Evolutionary conservation across 1,140 invertebrate genomes (phyloP).

Genomic region (Anoplolepis gracilipes): DNA sequence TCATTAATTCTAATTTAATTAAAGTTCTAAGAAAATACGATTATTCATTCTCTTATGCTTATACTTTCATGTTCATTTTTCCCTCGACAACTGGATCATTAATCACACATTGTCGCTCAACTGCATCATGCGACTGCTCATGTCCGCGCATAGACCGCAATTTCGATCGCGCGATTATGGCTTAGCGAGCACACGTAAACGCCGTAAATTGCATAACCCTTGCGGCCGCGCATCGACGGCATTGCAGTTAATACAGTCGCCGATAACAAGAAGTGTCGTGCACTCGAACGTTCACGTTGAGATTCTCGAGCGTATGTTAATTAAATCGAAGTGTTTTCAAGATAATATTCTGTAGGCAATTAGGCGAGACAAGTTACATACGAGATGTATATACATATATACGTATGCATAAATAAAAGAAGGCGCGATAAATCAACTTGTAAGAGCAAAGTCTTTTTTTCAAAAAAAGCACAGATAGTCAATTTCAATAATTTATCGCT

Average conservation of each 20-base stretch:
- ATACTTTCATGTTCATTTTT: conserved; percentile 1
- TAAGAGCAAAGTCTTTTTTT: not conserved
- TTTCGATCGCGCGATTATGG: conserved; percentile 54
- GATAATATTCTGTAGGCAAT: conserved; percentile 23
- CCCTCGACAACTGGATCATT: conserved; percentile 27
- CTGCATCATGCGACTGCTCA: conserved; percentile 43
- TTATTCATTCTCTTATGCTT: conserved; percentile 25
- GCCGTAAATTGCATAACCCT: conserved; percentile 60
- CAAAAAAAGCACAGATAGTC: not conserved
- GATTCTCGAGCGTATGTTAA: conserved; percentile 45
- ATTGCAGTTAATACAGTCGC: conserved; percentile 51
- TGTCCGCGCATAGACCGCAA: conserved; percentile 34
- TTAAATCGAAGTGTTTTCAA: conserved; percentile 37
- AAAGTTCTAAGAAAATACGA: conserved; percentile 19
- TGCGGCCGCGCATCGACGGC: conserved; percentile 50
- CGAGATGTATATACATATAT: not conserved
- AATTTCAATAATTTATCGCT: conserved; percentile 41
- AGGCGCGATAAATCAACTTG: conserved; percentile 6
- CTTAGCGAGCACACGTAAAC: conserved; percentile 46
- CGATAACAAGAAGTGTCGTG: conserved; percentile 61
- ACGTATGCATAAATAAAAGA: not conserved
- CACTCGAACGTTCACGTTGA: conserved; percentile 25
- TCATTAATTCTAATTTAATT: conserved; percentile 34
- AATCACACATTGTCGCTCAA: conserved; percentile 59
- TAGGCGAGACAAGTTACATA: not conserved